phyloP scores from a whole-genome alignment of 2,888 invertebrate species.

The Philereme vetulata region DNA sequence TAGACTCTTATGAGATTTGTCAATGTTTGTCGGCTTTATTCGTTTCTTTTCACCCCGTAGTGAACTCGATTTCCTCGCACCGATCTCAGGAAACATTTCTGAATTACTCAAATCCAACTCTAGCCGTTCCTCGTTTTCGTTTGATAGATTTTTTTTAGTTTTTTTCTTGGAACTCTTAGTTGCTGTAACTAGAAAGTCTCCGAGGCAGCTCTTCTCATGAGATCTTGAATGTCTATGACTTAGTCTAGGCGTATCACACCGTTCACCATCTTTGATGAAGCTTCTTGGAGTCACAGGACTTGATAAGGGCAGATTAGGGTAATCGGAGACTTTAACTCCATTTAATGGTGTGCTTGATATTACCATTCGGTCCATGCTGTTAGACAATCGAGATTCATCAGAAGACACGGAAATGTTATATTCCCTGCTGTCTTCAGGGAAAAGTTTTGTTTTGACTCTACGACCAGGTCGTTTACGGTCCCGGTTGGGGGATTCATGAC shows the following conservation, averaged over 20 bases:
- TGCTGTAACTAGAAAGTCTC: conserved; percentile 64
- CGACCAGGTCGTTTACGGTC: conserved; percentile 64
- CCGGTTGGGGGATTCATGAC: conserved; percentile 67
- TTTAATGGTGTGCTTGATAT: conserved; percentile 73
- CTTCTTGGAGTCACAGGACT: conserved; percentile 68
- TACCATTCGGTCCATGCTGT: conserved; percentile 57
- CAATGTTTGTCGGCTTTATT: conserved; percentile 82
- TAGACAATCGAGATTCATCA: conserved; percentile 65
- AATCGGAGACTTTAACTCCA: conserved; percentile 55
- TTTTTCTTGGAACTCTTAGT: conserved; percentile 67
- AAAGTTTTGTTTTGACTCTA: conserved; percentile 73
- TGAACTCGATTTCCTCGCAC: conserved; percentile 66
- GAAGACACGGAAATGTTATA: conserved; percentile 59
- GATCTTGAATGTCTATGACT: conserved; percentile 62
- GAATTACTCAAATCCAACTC: conserved; percentile 70
- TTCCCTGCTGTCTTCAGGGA: conserved; percentile 61
- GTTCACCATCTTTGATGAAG: conserved; percentile 56
- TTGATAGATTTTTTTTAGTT: conserved; percentile 57
- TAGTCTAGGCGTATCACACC: conserved; percentile 70
- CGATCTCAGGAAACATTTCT: conserved; percentile 74
- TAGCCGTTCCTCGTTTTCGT: conserved; percentile 57
- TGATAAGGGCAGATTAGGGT: conserved; percentile 48
- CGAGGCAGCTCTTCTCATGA: conserved; percentile 69
- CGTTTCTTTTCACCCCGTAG: conserved; percentile 65
- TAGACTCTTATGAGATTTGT: conserved; percentile 63